These are phyloP conservation scores for Watsonalla cultraria DNA, from an alignment of 2,888 invertebrate genomes.

Conservation along the genomic window DNA sequence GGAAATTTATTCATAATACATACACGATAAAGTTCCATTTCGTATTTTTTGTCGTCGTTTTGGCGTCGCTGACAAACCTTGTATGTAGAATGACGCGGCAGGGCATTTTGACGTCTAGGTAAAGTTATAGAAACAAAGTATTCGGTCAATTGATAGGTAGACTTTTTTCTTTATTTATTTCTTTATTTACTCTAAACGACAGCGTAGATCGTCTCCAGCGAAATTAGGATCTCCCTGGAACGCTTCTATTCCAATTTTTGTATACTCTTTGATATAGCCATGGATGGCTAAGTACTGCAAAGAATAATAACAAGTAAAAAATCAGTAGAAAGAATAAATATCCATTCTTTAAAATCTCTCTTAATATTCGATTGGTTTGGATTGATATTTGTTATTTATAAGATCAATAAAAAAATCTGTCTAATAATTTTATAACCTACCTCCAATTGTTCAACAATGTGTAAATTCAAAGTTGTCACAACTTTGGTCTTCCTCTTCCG, in stretches of 20 bases:
- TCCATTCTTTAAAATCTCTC: not conserved
- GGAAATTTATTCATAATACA: no score
- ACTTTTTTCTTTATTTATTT: not conserved
- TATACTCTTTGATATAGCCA: conserved; percentile 44
- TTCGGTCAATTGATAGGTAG: not conserved
- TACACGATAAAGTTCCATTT: no score
- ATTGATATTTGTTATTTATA: no score
- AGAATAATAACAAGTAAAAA: not conserved
- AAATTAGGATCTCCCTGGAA: conserved; percentile 58
- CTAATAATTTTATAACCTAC: conserved; percentile 18
- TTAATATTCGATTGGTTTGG: not conserved
- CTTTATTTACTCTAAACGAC: conserved; percentile 36
- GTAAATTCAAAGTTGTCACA: conserved; percentile 21
- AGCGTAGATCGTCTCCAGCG: conserved; percentile 50
- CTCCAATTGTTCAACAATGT: conserved; percentile 36
- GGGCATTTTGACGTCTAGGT: no score
- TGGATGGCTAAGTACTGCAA: conserved; percentile 38
- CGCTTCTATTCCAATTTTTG: conserved; percentile 37
- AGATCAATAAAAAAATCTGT: no score
- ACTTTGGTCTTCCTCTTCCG: conserved; percentile 25
- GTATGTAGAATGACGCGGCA: no score
- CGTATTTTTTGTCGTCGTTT: no score
- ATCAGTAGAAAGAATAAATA: not conserved
- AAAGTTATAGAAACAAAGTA: not conserved
- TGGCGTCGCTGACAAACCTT: no score